Base-by-base conservation (phyloP, 2,797 vertebrate species). In the Zalophus californianus region DNA sequence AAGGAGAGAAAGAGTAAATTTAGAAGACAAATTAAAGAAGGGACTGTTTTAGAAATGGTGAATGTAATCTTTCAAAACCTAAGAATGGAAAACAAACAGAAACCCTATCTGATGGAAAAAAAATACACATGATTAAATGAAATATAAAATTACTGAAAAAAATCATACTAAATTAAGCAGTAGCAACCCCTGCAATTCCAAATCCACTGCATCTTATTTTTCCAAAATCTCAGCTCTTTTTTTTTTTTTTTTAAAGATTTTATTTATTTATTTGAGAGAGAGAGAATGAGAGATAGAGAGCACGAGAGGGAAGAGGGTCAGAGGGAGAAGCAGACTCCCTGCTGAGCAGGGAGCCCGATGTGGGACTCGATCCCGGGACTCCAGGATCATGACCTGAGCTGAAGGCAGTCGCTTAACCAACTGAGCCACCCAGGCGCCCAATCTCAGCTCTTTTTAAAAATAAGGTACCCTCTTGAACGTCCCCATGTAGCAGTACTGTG, bases 81-180 rank as follows among this genome's bases (percentile, higher is more conserved):
- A 95, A 54, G 25, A 85, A 73, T 48, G 8, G 3, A 5, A 21
- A 86, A 66, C 23, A 80, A 72, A 58, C 27, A 93, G 38, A 95
- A 62, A 50, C 79, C 58, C 97, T 87, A 73, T 85, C 70, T 95
- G 96, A 98, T 95, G 68, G 44, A 15, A 56, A 96, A 84, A 97
- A 92, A 97, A 94, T 97, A 97, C 97, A 97, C 86, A 64, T 94
- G 54, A 75, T 93, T 92, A 96, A 91, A 94, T 96, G 79, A 98
- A 97, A 86, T 75, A 93, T 29, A 92, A 58, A 86, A 72, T 96
- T 88, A 94, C 0, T 84, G 21, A 86, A 97, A 93, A 97, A 97
- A 96, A 91, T 78, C 35, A 92, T 97, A 88, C 97, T 97, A 97
- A 77, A 90, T 94, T 95, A 96, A 96, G 92, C 96, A 97, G 27